Evolutionary conservation across 2,797 vertebrate genomes (phyloP), one percentile per base, ranked within the genome.

Genomic region (Thripadectes ignobilis): DNA sequence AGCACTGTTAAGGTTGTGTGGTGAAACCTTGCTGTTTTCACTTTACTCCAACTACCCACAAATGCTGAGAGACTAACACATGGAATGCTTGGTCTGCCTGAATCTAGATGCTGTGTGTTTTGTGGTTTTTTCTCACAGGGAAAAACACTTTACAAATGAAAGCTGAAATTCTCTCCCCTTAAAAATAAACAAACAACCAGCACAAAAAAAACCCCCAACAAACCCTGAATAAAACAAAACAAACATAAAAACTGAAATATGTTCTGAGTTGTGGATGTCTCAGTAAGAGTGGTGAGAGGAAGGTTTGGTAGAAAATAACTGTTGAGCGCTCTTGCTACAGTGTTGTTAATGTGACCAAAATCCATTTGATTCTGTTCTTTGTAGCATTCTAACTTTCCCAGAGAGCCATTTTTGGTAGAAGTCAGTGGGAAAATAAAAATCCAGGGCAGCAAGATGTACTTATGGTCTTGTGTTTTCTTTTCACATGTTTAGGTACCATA

Each of bases 401-500:
- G 30, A 1, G 39, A 88, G 39, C 34, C 10, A 12, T 55, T 75
- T 93, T 51, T 74, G 39, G 13, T 86, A 29, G 27, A 77, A 89
- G 13, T 61, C 59, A 32, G 9, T 59, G 32, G 4, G 10, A 62
- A 45, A 24, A 66, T 73, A 65, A 39, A 76, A 59, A 29, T 38
- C 13, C 48, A 27, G 39, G 30, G 22, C 30, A 79, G 18, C 38
- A 54, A 66, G 45, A 16, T 73, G 11, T 1, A 15, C 20, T 54
- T 69, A 14, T 0, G 1, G 30, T 72, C 30, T 66, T 38, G 7
- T 1, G 5, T 71, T 71, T 38, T 75, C 34, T 67, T 17, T 69
- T 52, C 3, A 2, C 0, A 0, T 61, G 22, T 62, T 82, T 59
- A 48, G 36, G 4, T 76, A n/a, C 20, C 3, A 0, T 62, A 43